Conservation (phyloP, 1,140 invertebrate species). For the Pomphorhynchus laevis region DNA sequence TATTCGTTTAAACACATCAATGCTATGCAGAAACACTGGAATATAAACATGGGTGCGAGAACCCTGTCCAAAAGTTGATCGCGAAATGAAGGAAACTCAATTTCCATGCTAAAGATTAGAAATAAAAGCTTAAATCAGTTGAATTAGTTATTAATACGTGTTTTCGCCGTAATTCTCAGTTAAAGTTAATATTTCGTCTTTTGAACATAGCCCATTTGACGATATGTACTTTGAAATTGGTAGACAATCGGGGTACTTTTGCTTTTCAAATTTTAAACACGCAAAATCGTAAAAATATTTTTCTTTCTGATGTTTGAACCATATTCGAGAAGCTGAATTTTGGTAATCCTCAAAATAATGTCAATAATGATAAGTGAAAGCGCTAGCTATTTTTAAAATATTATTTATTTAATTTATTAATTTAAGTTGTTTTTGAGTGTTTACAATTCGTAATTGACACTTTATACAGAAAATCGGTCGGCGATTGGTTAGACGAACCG, state of each 20-base stretch:
- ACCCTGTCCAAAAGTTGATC: slow-evolving; percentile 83
- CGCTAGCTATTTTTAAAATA: neutral
- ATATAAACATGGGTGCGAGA: slow-evolving; percentile 88
- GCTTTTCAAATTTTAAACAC: slow-evolving; percentile 30
- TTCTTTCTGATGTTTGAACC: slow-evolving; percentile 78
- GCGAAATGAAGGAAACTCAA: slow-evolving; percentile 70
- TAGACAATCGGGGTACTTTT: slow-evolving; percentile 39
- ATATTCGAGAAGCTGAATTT: slow-evolving; percentile 18
- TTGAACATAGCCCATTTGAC: slow-evolving; percentile 40
- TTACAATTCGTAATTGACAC: slow-evolving; percentile 35
- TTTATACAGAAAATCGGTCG: slow-evolving; percentile 77
- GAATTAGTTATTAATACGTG: slow-evolving; percentile 28
- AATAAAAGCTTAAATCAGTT: neutral
- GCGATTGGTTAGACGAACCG: slow-evolving; percentile 61
- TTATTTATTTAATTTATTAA: slow-evolving; percentile 6
- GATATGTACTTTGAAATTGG: slow-evolving; percentile 35
- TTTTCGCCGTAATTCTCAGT: slow-evolving; percentile 52
- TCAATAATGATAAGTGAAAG: neutral
- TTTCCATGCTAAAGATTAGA: slow-evolving; percentile 29
- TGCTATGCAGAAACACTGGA: slow-evolving; percentile 66
- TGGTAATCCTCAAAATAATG: slow-evolving; percentile 13
- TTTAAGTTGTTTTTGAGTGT: slow-evolving; percentile 15
- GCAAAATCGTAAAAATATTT: slow-evolving; percentile 70
- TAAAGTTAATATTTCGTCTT: slow-evolving; percentile 33
- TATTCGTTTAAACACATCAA: slow-evolving; percentile 95